phyloP scores from a whole-genome alignment of 2,888 invertebrate genomes.

The Macrophya annulata region DNA sequence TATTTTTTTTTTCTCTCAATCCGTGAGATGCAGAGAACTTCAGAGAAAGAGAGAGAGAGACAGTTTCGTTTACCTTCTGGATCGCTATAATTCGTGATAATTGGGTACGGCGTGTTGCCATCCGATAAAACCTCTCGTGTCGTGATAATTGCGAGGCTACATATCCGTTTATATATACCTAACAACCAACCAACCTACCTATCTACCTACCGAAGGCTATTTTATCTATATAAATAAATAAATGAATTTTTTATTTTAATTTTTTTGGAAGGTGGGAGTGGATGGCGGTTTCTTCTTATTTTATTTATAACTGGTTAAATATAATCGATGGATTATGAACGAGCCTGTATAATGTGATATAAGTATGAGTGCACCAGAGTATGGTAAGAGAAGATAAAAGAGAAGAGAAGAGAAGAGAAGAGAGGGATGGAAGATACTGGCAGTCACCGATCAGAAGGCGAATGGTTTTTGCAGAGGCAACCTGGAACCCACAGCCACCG shows the following conservation, averaged over 20 bases:
- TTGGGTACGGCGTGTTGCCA: slow-evolving; percentile 54
- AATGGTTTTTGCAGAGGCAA: slow-evolving; percentile 38
- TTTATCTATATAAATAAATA: background rate
- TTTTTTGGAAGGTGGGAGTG: slow-evolving; percentile 11
- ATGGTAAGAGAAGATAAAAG: background rate
- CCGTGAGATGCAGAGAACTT: background rate
- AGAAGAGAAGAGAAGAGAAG: background rate
- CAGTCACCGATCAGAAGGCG: background rate
- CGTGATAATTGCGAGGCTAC: slow-evolving; percentile 51
- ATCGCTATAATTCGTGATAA: slow-evolving; percentile 55
- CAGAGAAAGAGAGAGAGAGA: background rate
- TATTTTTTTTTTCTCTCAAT: slow-evolving; percentile 56
- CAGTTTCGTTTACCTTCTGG: slow-evolving; percentile 39
- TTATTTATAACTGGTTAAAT: slow-evolving; percentile 22
- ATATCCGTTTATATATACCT: background rate
- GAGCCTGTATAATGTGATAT: background rate
- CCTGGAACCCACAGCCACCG: background rate
- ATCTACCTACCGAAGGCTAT: slow-evolving; percentile 1
- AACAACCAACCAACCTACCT: too few relatives aligned
- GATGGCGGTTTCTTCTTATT: slow-evolving; percentile 23
- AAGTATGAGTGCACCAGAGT: background rate
- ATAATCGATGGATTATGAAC: background rate
- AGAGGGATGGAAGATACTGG: background rate
- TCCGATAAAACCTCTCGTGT: slow-evolving; percentile 49
- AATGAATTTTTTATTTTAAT: background rate